These are phyloP conservation scores for Melipona quadrifasciata DNA, from an alignment of 1,140 invertebrate species.

Conservation along the genomic window DNA sequence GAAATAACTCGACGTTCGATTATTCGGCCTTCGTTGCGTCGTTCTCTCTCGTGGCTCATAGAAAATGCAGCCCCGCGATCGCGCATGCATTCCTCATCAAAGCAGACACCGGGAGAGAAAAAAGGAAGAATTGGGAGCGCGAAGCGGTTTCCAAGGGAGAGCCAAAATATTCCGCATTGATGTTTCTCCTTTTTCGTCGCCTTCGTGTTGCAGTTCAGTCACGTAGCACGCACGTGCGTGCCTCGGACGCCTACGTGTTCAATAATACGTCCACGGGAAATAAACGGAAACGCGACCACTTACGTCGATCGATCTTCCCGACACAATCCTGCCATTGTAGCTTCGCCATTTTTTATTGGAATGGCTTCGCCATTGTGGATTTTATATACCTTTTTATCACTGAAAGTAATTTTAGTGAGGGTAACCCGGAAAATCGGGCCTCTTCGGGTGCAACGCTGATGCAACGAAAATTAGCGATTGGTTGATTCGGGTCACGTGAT, in stretches of 20 bases:
- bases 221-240: slow-evolving; percentile 11
- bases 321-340: too few relatives aligned
- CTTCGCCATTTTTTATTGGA: not conserved
- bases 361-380: too few relatives aligned
- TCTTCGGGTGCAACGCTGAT: too few relatives aligned
- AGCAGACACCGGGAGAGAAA: not conserved
- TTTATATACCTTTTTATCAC: too few relatives aligned
- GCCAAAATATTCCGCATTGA: slow-evolving; percentile 36
- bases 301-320: not conserved
- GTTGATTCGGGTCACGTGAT: too few relatives aligned
- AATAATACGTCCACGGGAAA: slow-evolving; percentile 13
- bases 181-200: slow-evolving; percentile 1
- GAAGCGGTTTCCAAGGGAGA: not conserved
- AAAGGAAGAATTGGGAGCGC: not conserved
- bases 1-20: slow-evolving; percentile 1
- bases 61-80: slow-evolving; percentile 44
- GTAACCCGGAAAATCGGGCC: too few relatives aligned
- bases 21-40: not conserved
- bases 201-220: slow-evolving; percentile 15
- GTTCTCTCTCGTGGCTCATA: slow-evolving; percentile 12
- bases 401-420: too few relatives aligned
- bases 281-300: slow-evolving; percentile 24
- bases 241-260: slow-evolving; percentile 13
- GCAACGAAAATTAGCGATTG: too few relatives aligned
- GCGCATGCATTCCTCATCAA: slow-evolving; percentile 44